A percentile compares a stretch with the other conserved stretches of the same genome.
phyloP scores from a whole-genome alignment of 2,797 vertebrate genomes.

The Pteronotus mesoamericanus region DNA sequence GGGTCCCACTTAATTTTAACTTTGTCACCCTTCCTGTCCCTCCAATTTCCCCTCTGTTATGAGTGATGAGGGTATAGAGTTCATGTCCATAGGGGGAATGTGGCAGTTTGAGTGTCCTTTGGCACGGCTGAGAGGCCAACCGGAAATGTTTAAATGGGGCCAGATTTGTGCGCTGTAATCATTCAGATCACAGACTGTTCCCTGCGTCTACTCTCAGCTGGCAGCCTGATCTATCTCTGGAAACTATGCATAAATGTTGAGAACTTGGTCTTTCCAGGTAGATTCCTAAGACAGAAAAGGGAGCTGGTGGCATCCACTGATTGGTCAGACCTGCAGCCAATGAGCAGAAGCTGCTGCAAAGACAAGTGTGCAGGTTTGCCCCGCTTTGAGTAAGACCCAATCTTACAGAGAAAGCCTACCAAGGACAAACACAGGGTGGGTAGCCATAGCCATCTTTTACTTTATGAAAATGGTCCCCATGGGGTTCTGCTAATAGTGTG shows the following conservation, averaged over 20 bases:
- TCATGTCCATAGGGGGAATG: slow-evolving; percentile 39
- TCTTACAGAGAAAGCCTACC: not conserved
- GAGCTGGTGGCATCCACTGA: not conserved
- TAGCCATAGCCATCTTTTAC: not conserved
- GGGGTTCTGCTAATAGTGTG: not conserved
- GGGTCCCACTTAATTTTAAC: not conserved
- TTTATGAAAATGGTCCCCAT: not conserved
- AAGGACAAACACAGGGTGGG: not conserved
- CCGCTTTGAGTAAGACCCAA: not conserved
- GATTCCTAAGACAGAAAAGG: not conserved
- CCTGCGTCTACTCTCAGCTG: not conserved
- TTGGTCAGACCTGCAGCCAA: not conserved
- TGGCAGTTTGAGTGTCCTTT: slow-evolving; percentile 40
- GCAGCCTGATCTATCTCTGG: not conserved
- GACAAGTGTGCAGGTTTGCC: not conserved
- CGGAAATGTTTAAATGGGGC: slow-evolving; percentile 36
- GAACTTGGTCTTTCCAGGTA: not conserved
- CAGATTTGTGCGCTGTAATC: slow-evolving; percentile 56
- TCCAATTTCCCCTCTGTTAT: not conserved
- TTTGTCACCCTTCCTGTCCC: not conserved
- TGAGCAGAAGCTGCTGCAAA: not conserved
- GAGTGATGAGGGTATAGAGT: slow-evolving; percentile 41
- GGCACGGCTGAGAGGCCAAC: slow-evolving; percentile 26
- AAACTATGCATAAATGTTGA: not conserved
- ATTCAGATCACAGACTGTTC: slow-evolving; percentile 28